Evolutionary conservation across 2,888 invertebrate genomes (phyloP).

Genomic region (Gymnoscelis rufifasciata): DNA sequence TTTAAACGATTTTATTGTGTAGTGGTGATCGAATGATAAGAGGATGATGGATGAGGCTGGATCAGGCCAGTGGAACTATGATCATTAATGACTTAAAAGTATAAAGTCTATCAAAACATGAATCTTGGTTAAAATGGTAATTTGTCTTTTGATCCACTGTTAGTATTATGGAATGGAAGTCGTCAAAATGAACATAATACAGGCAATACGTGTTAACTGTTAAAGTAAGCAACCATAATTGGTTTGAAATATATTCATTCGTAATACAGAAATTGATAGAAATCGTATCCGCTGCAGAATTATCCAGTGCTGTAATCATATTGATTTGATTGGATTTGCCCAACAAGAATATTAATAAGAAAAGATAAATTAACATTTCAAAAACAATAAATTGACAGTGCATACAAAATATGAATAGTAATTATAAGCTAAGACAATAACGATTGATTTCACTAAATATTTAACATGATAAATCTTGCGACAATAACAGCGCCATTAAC

Average conservation of each 20-base stretch:
- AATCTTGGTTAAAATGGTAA: conserved; percentile 21
- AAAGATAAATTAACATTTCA: conserved; percentile 16
- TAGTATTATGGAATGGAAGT: too few relatives aligned
- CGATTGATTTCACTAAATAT: conserved; percentile 64
- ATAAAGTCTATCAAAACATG: conserved; percentile 27
- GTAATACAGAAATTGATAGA: conserved; percentile 5
- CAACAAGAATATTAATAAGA: conserved; percentile 21
- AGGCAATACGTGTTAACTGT: too few relatives aligned
- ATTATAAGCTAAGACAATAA: conserved; percentile 41
- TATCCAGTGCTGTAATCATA: conserved; percentile 21
- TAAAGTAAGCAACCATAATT: too few relatives aligned
- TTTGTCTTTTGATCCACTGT: conserved; percentile 9
- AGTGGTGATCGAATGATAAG: conserved; percentile 65
- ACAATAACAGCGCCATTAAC: conserved; percentile 71
- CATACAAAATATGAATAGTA: conserved; percentile 16
- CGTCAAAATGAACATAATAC: too few relatives aligned
- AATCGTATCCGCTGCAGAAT: conserved; percentile 1
- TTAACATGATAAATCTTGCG: conserved; percentile 65
- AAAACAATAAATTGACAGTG: conserved; percentile 15
- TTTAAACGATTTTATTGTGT: conserved; percentile 73
- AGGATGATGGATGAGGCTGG: conserved; percentile 65
- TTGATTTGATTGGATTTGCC: conserved; percentile 46
- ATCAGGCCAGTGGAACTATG: conserved; percentile 46
- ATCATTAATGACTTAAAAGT: conserved; percentile 48
- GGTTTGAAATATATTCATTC: too few relatives aligned